These are phyloP conservation scores for Dione vanillae DNA, from an alignment of 2,888 invertebrate genomes.

Conservation along the genomic window DNA sequence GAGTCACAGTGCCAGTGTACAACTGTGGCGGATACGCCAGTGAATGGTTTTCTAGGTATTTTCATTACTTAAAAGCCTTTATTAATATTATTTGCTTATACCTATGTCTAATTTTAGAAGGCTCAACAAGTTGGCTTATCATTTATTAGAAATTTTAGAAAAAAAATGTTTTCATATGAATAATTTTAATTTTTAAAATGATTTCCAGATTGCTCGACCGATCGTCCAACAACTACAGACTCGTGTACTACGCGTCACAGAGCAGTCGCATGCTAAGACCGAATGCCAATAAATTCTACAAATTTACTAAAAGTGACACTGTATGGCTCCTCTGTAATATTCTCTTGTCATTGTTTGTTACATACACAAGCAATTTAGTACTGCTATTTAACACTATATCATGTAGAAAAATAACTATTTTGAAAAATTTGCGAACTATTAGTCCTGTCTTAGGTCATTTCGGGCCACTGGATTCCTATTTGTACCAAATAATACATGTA, in stretches of 20 bases:
- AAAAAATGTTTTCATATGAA: no score
- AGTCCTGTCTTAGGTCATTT: no score
- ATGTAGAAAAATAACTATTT: no score
- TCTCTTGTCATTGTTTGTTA: no score
- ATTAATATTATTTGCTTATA: background rate
- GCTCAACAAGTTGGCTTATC: no score
- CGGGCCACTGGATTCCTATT: no score
- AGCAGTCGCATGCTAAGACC: constrained; percentile 55
- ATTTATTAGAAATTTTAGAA: no score
- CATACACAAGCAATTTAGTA: no score
- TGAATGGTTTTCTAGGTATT: constrained; percentile 88
- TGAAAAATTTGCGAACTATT: no score
- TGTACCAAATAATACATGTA: no score
- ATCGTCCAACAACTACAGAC: constrained; percentile 76
- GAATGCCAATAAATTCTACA: constrained; percentile 55
- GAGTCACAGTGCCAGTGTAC: constrained; percentile 83
- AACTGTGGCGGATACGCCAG: constrained; percentile 90
- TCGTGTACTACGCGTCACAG: constrained; percentile 85
- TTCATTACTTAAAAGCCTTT: background rate
- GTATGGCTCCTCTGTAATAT: constrained; percentile 57
- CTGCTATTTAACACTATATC: no score
- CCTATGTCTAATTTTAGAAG: background rate
- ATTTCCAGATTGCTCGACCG: constrained; percentile 77
- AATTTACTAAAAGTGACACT: constrained; percentile 67
- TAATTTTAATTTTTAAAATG: no score